Base-by-base conservation (phyloP, 2,888 invertebrate species). In the Steinernema hermaphroditum region DNA sequence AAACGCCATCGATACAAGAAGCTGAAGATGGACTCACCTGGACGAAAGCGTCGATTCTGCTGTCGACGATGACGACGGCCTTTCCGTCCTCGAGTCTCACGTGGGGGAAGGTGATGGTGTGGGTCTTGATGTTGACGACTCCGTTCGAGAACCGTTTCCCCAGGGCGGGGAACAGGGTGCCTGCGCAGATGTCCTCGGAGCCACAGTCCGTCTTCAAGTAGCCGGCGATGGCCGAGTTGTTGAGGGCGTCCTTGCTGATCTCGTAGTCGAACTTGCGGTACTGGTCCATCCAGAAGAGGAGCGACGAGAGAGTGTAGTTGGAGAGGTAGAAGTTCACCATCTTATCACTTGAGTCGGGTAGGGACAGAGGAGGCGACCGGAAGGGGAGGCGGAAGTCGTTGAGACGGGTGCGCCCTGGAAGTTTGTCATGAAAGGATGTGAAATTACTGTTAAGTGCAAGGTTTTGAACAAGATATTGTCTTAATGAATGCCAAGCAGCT, bases 201-300 rank as follows among this genome's bases (percentile, higher is more conserved):
- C 80, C 81, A 72, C 85, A 85, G 68, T 86, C 84, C 0, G 85
- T 85, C 69, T 83, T 76, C 76, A 85, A 74, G 62, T 85, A 85
- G 19, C 85, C 85, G 0, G 82, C 80, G 22, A 85, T 78, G 29
- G 80, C 81, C 9, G 80, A 77, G 74, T 86, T 83, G 69, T 86
- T 85, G 27, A 83, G 78, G 4, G 81, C 82, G 22, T 78, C 76
- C 50, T 80, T 75, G 57, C 81, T 82, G 73, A 85, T 85, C 73
- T 85, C 85, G 74, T 84, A 85, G 76, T 85, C 85, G 74, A 85
- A 86, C 73, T 83, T 83, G 24, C 82, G 72, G 75, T 85, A 85
- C 70, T 85, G 85, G 70, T 85, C 85, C 85, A 85, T 86, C 85
- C 85, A 85, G 79, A 86, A 85, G 24, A 85, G 78, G 34, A 85